Percentiles rank a stretch among this genome's conserved stretches.
Conservation (phyloP, 2,888 invertebrate species). For the Ornithoptera priamus region DNA sequence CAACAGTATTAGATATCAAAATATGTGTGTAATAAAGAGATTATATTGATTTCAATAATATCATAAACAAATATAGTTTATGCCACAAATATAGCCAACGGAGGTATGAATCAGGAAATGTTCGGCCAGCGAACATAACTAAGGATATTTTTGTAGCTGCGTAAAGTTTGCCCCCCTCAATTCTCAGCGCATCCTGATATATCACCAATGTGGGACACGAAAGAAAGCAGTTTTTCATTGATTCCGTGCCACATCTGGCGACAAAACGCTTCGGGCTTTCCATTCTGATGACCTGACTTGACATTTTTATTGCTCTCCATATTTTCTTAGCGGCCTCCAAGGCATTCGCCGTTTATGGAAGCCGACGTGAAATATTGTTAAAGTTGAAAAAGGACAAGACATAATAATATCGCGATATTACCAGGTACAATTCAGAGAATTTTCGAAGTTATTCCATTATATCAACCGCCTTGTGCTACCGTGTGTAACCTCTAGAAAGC, state of each 20-base stretch:
- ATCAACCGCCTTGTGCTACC: conserved; percentile 37
- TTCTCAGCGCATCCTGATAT: conserved; percentile 57
- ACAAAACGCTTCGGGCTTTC: conserved; percentile 76
- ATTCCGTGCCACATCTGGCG: conserved; percentile 78
- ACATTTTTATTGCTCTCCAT: conserved; percentile 78
- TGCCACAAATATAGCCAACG: conserved; percentile 48
- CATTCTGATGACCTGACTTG: conserved; percentile 80
- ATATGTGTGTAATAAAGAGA: too few relatives aligned
- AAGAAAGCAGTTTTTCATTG: conserved; percentile 79
- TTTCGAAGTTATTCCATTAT: conserved; percentile 50
- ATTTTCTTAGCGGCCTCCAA: conserved; percentile 71
- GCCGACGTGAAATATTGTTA: conserved; percentile 70
- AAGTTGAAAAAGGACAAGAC: conserved; percentile 65
- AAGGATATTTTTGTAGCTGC: conserved; percentile 57
- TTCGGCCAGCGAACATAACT: conserved; percentile 66
- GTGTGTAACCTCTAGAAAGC: background rate
- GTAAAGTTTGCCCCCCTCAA: conserved; percentile 39
- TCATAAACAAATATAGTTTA: background rate
- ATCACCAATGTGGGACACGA: conserved; percentile 68
- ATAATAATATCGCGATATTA: conserved; percentile 65
- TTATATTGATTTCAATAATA: background rate
- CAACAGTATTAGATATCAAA: too few relatives aligned
- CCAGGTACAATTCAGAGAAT: conserved; percentile 38
- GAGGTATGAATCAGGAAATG: conserved; percentile 58
- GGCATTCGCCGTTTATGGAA: conserved; percentile 66